phyloP scores from a whole-genome alignment of 2,888 invertebrate species.

The Platycheirus albimanus region DNA sequence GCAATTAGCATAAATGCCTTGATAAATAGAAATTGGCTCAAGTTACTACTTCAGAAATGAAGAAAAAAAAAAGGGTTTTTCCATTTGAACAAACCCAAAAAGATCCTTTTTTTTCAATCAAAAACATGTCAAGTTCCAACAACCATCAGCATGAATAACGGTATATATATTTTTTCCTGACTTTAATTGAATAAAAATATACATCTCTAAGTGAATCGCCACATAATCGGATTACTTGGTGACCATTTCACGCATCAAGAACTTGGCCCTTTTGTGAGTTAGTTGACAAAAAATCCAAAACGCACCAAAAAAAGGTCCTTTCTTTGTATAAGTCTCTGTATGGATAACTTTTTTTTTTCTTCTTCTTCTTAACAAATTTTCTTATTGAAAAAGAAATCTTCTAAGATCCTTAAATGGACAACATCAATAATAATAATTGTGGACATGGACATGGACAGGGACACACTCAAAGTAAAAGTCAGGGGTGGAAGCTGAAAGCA shows the following conservation, averaged over 20 bases:
- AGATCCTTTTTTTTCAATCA: too few species aligned
- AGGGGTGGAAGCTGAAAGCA: constrained; percentile 37
- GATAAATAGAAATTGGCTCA: too few species aligned
- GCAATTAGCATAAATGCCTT: too few species aligned
- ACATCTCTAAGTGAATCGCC: constrained; percentile 73
- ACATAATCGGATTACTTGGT: constrained; percentile 81
- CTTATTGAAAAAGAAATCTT: constrained; percentile 27
- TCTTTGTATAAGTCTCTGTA: constrained; percentile 41
- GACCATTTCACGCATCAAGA: constrained; percentile 80
- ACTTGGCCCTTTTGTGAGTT: constrained; percentile 52
- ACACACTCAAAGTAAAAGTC: constrained; percentile 47
- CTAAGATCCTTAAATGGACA: constrained; percentile 43
- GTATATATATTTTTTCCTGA: constrained; percentile 24
- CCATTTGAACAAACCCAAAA: too few species aligned
- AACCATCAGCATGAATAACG: background rate
- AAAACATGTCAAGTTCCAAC: background rate
- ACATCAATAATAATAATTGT: constrained; percentile 34
- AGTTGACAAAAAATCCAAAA: constrained; percentile 39
- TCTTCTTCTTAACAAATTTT: constrained; percentile 22
- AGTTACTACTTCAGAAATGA: background rate
- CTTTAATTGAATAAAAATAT: constrained; percentile 62
- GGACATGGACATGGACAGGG: too few species aligned
- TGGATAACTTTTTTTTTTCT: constrained; percentile 21
- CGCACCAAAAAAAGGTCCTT: constrained; percentile 46
- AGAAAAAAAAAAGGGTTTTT: too few species aligned